These are phyloP conservation scores for Procambarus virginalis DNA, from an alignment of 1,140 invertebrate species.

Conservation along the genomic window DNA sequence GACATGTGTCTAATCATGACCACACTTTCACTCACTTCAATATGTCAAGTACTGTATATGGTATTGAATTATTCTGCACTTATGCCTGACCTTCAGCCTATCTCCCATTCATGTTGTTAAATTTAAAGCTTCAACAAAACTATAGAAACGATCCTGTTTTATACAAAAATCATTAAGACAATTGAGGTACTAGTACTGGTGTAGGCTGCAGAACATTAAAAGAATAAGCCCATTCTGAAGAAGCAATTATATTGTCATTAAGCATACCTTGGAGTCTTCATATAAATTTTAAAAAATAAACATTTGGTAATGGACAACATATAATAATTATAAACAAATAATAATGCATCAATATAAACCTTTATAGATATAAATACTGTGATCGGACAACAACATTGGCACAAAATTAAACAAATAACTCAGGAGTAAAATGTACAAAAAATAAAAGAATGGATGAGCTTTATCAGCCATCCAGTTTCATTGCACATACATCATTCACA, in stretches of 20 bases:
- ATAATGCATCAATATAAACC: conserved; percentile 35
- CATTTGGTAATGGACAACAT: conserved; percentile 25
- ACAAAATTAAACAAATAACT: conserved; percentile 17
- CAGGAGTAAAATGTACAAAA: conserved; percentile 30
- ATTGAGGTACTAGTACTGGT: conserved; percentile 15
- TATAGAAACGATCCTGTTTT: neutral
- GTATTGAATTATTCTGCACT: neutral
- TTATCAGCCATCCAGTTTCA: conserved; percentile 36
- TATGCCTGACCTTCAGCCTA: neutral
- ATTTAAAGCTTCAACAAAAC: neutral
- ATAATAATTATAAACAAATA: conserved; percentile 15
- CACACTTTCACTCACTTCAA: neutral
- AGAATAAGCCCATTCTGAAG: conserved; percentile 1
- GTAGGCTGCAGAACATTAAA: conserved; percentile 12
- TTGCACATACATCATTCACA: conserved; percentile 46
- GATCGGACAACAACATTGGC: conserved; percentile 43
- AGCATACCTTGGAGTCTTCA: conserved; percentile 18
- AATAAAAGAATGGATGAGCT: conserved; percentile 25
- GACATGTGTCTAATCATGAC: no score
- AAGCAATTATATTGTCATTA: conserved; percentile 4
- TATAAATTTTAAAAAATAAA: conserved; percentile 26
- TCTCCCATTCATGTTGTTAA: neutral
- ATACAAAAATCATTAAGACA: neutral
- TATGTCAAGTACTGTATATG: no score
- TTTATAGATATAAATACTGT: conserved; percentile 49